Evolutionary conservation across 2,797 vertebrate genomes (phyloP).

Genomic region (Scyliorhinus canicula): DNA sequence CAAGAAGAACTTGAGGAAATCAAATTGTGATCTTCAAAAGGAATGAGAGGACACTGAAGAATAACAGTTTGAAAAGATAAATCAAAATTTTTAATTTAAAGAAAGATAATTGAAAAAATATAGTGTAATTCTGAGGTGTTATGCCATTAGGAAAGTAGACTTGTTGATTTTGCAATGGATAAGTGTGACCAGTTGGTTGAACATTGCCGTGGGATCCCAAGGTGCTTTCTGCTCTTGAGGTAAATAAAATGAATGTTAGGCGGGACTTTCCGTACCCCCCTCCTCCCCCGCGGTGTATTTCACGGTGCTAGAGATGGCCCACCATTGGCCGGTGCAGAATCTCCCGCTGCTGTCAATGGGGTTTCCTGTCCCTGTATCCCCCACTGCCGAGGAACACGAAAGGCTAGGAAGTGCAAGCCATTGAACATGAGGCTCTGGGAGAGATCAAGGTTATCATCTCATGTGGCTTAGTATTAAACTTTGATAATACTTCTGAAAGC

Average conservation of each 20-base stretch:
- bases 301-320: too few relatives aligned
- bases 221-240: background rate
- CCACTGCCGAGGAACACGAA: too few relatives aligned
- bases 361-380: too few relatives aligned
- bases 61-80: background rate
- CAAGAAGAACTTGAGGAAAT: background rate
- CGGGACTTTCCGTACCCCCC: too few relatives aligned
- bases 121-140: background rate
- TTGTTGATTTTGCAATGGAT: background rate
- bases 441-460: background rate
- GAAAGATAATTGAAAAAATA: background rate
- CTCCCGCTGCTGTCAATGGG: too few relatives aligned
- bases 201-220: background rate
- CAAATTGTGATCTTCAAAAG: background rate
- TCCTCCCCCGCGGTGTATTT: too few relatives aligned
- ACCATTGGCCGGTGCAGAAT: too few relatives aligned
- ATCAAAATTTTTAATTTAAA: background rate
- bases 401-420: too few relatives aligned
- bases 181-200: background rate
- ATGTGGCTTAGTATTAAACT: background rate
- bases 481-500: background rate
- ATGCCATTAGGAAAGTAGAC: background rate
- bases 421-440: background rate
- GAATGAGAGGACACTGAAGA: background rate
- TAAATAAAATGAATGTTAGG: background rate